Percentiles rank a stretch among this genome's conserved stretches.
These are phyloP conservation scores for Staurois parvus DNA, from an alignment of 2,797 vertebrate species.

Conservation along the genomic window DNA sequence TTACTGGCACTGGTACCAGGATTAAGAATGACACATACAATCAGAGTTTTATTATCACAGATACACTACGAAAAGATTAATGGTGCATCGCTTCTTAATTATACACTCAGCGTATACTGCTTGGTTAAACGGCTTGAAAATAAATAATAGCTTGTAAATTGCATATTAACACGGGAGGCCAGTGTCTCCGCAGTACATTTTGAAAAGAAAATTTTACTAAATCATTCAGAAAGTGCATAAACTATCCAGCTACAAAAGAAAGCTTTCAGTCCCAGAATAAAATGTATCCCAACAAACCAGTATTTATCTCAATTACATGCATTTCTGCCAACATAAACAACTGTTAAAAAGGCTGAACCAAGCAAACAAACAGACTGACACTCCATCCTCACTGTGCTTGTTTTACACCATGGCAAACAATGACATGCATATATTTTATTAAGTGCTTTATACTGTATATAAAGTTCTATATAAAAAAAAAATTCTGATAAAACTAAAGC, in stretches of 20 bases:
- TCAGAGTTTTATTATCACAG: slow-evolving; percentile 5
- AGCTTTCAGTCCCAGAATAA: slow-evolving; percentile 51
- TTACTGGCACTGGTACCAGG: not conserved
- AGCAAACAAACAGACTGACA: slow-evolving; percentile 15
- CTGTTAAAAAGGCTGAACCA: slow-evolving; percentile 67
- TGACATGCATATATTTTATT: not conserved
- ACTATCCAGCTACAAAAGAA: slow-evolving; percentile 52
- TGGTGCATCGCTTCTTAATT: slow-evolving; percentile 42
- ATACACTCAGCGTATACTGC: slow-evolving; percentile 23
- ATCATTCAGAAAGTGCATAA: slow-evolving; percentile 53
- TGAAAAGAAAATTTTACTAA: slow-evolving; percentile 50
- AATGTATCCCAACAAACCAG: slow-evolving; percentile 55
- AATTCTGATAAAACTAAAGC: not conserved
- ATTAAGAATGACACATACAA: slow-evolving; percentile 9
- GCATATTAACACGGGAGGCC: slow-evolving; percentile 40
- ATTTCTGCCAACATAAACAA: slow-evolving; percentile 66
- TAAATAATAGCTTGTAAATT: slow-evolving; percentile 46
- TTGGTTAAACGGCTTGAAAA: slow-evolving; percentile 18
- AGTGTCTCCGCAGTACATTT: slow-evolving; percentile 28
- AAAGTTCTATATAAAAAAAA: not conserved
- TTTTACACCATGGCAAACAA: not conserved
- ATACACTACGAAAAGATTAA: slow-evolving; percentile 37
- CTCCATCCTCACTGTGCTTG: slow-evolving; percentile 16
- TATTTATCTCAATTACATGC: slow-evolving; percentile 66
- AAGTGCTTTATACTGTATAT: not conserved